phyloP scores from a whole-genome alignment of 1,140 invertebrate species.

The Euwallacea fornicatus region DNA sequence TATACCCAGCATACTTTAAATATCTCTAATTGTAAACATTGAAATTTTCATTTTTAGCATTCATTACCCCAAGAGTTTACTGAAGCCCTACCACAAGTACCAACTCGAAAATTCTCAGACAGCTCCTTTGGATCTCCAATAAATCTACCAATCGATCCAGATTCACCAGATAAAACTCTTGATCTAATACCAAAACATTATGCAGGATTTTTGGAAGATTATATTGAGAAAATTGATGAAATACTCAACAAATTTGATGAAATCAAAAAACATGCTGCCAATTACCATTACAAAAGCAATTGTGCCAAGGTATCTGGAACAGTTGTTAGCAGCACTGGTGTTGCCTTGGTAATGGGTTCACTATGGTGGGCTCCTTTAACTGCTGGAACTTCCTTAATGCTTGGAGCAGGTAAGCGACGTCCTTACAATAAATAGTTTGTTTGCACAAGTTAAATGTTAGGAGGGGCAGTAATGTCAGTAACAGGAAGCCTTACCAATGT shows the following conservation, averaged over 20 bases:
- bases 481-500: conserved; percentile 39
- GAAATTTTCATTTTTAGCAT: conserved; percentile 2
- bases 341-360: conserved; percentile 36
- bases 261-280: conserved; percentile 25
- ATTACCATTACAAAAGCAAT: conserved; percentile 37
- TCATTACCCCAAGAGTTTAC: neutral
- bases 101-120: neutral
- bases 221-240: conserved; percentile 36
- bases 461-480: conserved; percentile 40
- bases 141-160: neutral
- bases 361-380: conserved; percentile 34
- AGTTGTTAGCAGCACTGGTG: conserved; percentile 35
- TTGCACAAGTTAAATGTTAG: neutral
- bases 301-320: conserved; percentile 37
- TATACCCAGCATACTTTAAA: too few relatives aligned
- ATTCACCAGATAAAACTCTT: neutral
- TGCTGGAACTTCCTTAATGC: conserved; percentile 30
- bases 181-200: conserved; percentile 27
- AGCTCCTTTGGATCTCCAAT: neutral
- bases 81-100: neutral
- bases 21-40: neutral
- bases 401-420: conserved; percentile 31
- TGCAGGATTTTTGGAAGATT: conserved; percentile 32
- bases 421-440: neutral
- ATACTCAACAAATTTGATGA: conserved; percentile 33